Evolutionary conservation across 2,888 invertebrate genomes (phyloP).

Genomic region (Andricus curvator): DNA sequence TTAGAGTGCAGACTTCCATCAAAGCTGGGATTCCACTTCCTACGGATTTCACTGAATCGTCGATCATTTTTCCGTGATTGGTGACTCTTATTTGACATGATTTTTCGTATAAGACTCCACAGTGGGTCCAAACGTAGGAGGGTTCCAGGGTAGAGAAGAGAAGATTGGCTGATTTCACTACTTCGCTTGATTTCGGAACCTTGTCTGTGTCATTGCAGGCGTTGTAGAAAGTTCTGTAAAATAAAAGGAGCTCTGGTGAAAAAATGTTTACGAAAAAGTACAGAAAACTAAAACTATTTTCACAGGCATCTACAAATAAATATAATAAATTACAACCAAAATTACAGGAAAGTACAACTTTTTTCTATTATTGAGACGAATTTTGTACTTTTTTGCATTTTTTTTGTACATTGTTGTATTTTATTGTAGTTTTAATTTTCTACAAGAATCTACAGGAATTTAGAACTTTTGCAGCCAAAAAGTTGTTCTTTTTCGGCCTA

Average conservation of each 20-base stretch:
- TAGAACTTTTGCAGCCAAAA: too few relatives aligned
- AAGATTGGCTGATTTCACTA: conserved; percentile 90
- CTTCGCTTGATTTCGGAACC: conserved; percentile 82
- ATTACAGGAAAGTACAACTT: too few relatives aligned
- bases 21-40: conserved; percentile 83
- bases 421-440: too few relatives aligned
- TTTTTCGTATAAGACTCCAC: conserved; percentile 83
- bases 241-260: neutral
- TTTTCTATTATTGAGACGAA: too few relatives aligned
- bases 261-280: too few relatives aligned
- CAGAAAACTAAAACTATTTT: too few relatives aligned
- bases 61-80: conserved; percentile 56
- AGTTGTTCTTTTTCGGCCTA: too few relatives aligned
- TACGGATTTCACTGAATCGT: conserved; percentile 78
- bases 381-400: too few relatives aligned
- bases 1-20: conserved; percentile 86
- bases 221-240: conserved; percentile 73
- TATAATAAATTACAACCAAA: too few relatives aligned
- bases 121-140: conserved; percentile 92
- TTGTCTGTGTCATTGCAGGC: conserved; percentile 69
- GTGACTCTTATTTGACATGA: conserved; percentile 77
- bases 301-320: too few relatives aligned
- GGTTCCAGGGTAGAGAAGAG: conserved; percentile 90
- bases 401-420: too few relatives aligned
- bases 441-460: too few relatives aligned